Evolutionary conservation across 2,797 vertebrate genomes (phyloP).

Genomic region (Cossypha caffra): DNA sequence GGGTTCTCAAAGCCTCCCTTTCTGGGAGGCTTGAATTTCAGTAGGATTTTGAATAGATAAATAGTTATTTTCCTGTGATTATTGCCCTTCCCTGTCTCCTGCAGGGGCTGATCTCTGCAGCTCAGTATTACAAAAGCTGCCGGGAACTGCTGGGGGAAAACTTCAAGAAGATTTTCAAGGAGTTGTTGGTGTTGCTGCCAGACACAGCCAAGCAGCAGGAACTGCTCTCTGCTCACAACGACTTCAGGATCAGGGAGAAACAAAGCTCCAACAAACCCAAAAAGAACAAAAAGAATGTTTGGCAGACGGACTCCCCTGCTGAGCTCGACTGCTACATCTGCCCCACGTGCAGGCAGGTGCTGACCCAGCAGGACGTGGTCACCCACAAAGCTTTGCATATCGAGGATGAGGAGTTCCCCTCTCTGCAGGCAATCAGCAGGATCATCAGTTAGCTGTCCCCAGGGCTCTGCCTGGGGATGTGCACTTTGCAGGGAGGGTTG

Average conservation of each 20-base stretch:
- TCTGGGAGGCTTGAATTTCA: not conserved
- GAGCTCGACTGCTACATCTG: constrained; percentile 93
- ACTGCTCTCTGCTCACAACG: constrained; percentile 89
- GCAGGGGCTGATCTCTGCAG: constrained; percentile 90
- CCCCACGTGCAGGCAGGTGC: constrained; percentile 92
- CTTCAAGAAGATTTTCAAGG: constrained; percentile 91
- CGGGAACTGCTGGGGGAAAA: constrained; percentile 91
- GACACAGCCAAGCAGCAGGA: constrained; percentile 95
- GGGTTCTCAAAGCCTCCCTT: not conserved
- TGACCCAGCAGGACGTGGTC: constrained; percentile 87
- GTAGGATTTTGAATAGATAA: not conserved
- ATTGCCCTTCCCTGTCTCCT: not conserved
- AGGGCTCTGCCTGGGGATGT: not conserved
- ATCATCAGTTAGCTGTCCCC: constrained; percentile 88
- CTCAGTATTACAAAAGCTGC: constrained; percentile 91
- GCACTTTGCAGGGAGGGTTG: constrained; percentile 43
- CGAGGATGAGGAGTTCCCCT: constrained; percentile 93
- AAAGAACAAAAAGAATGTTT: constrained; percentile 89
- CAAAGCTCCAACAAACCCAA: constrained; percentile 79
- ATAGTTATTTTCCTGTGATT: not conserved
- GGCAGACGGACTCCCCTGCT: constrained; percentile 77
- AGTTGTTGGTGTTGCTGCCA: constrained; percentile 93
- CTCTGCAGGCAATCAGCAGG: constrained; percentile 92
- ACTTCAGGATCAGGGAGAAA: constrained; percentile 82
- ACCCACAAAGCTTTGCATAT: constrained; percentile 90